Conservation (phyloP, 2,888 invertebrate genomes). For the Chesias legatella region DNA sequence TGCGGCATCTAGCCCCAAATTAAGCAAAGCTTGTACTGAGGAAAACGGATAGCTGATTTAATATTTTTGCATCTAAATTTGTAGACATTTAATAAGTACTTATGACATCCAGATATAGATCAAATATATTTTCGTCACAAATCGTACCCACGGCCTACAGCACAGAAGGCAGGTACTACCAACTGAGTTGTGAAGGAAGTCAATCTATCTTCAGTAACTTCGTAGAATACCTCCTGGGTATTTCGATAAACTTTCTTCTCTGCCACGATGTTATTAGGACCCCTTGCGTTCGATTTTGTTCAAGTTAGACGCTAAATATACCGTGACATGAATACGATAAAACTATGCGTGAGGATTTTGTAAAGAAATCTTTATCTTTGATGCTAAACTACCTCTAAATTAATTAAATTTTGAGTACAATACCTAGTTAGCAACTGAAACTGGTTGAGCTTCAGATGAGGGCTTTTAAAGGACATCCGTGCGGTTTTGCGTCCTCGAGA, state of each 20-base stretch:
- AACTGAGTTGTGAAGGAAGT: no score
- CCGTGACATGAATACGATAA: constrained; percentile 40
- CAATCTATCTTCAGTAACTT: constrained; percentile 3
- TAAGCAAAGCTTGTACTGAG: no score
- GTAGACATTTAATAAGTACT: no score
- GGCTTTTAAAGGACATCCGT: constrained; percentile 30
- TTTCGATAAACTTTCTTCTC: background rate
- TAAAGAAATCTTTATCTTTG: no score
- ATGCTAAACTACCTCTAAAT: no score
- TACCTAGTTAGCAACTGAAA: constrained; percentile 23
- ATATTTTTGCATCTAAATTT: no score
- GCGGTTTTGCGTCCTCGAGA: constrained; percentile 35
- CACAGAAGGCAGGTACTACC: no score
- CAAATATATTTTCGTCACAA: no score
- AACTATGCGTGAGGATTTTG: constrained; percentile 13
- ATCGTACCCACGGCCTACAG: no score
- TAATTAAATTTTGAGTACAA: constrained; percentile 17
- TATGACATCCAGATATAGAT: no score
- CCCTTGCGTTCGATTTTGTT: constrained; percentile 39
- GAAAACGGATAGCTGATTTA: no score
- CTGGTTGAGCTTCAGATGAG: constrained; percentile 31
- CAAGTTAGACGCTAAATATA: constrained; percentile 36
- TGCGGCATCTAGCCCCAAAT: no score
- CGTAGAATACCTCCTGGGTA: constrained; percentile 1
- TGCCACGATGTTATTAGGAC: constrained; percentile 32